phyloP scores from a whole-genome alignment of 2,113 vertebrate genomes.

The Orcinus orca region DNA sequence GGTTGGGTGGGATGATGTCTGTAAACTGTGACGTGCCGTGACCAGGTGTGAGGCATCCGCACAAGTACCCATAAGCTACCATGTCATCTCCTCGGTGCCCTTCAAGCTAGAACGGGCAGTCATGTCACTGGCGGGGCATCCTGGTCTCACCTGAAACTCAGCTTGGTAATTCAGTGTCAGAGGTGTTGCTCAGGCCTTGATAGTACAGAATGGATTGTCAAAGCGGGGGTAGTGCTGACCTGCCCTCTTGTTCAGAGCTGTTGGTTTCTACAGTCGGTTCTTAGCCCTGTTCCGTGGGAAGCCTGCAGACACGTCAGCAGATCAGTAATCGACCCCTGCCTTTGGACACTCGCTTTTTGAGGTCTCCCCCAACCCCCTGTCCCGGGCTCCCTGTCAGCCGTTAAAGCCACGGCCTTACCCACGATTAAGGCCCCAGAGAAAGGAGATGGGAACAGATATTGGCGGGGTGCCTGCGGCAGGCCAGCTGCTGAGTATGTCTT shows the following conservation, averaged over 20 bases:
- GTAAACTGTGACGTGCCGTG: rapidly evolving
- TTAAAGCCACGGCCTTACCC: not conserved
- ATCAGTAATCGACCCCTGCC: not conserved
- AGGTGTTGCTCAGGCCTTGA: not conserved
- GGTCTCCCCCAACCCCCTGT: not conserved
- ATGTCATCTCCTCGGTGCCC: no score
- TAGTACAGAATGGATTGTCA: no score
- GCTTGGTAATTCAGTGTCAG: not conserved
- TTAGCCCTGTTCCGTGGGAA: not conserved
- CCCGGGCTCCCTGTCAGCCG: not conserved
- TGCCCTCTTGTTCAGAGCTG: no score
- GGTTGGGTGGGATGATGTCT: not conserved
- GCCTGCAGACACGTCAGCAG: not conserved
- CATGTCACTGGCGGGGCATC: not conserved
- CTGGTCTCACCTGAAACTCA: not conserved
- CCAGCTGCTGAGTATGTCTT: not conserved
- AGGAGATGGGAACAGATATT: not conserved
- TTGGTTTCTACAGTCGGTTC: not conserved
- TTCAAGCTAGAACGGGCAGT: not conserved
- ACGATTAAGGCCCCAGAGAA: not conserved
- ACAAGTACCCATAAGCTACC: rapidly evolving
- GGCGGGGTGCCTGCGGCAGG: not conserved
- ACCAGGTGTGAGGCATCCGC: not conserved
- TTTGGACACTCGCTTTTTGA: not conserved
- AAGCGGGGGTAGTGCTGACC: not conserved